These are phyloP conservation scores for Halcyon leucocephala DNA, from an alignment of 2,797 vertebrate species.

Conservation along the genomic window DNA sequence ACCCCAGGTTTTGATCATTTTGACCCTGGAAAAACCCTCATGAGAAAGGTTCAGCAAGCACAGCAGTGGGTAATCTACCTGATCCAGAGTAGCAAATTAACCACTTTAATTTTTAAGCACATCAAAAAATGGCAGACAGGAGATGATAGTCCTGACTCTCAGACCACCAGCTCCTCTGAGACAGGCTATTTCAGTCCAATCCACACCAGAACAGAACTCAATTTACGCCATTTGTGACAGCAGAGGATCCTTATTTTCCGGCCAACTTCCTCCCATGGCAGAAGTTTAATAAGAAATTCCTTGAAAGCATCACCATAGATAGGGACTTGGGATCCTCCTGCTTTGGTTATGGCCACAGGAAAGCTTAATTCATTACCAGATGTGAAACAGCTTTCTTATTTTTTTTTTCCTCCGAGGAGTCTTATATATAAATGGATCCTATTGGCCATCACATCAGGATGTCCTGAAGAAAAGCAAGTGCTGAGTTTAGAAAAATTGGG, in stretches of 20 bases:
- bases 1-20: not conserved
- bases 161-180: not conserved
- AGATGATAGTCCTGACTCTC: not conserved
- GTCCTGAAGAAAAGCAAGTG: not conserved
- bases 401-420: not conserved
- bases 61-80: not conserved
- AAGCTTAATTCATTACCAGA: not conserved
- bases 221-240: not conserved
- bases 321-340: not conserved
- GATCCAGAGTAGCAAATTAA: not conserved
- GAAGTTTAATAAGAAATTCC: not conserved
- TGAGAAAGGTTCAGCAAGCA: not conserved
- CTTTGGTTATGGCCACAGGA: not conserved
- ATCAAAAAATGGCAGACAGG: not conserved
- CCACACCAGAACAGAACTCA: not conserved
- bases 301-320: not conserved
- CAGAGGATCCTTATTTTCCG: not conserved
- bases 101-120: too few species aligned
- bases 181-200: not conserved
- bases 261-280: not conserved
- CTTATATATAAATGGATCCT: not conserved
- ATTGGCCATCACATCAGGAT: not conserved
- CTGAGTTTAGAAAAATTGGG: not conserved
- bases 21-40: not conserved
- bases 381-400: not conserved